Conservation (phyloP, 2,797 vertebrate genomes). For the Eulemur coronatus region DNA sequence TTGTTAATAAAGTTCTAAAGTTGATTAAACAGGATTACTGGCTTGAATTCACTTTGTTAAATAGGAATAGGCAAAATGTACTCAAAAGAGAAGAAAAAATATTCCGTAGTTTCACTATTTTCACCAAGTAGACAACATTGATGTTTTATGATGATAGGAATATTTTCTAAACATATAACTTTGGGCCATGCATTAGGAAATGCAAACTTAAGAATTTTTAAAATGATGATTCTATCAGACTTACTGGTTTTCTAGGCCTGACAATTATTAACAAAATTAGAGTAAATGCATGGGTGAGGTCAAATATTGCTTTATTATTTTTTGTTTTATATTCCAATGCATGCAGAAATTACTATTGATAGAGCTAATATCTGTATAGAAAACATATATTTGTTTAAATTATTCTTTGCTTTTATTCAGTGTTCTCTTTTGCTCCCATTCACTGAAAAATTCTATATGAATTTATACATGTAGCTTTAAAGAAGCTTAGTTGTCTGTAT, state of each 20-base stretch:
- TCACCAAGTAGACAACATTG: neutral
- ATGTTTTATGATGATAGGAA: neutral
- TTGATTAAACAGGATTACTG: neutral
- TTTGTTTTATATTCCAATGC: neutral
- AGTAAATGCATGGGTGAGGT: neutral
- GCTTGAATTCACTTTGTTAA: neutral
- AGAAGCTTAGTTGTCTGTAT: neutral
- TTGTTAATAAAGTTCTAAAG: neutral
- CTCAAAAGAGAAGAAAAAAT: neutral
- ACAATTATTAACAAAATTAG: neutral
- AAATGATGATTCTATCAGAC: neutral
- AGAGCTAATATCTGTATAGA: neutral
- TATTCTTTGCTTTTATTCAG: neutral
- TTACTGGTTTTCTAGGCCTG: neutral
- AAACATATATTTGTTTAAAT: neutral
- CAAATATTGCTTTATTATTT: neutral
- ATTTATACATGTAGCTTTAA: neutral
- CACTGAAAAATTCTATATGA: neutral
- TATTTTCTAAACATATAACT: neutral
- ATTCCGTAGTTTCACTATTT: neutral
- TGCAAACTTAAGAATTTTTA: neutral
- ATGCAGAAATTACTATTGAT: neutral
- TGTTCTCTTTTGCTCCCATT: neutral
- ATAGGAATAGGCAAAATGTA: neutral
- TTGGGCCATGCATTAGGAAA: neutral